phyloP scores from a whole-genome alignment of 2,113 vertebrate genomes.

The Brachionichthys hirsutus region DNA sequence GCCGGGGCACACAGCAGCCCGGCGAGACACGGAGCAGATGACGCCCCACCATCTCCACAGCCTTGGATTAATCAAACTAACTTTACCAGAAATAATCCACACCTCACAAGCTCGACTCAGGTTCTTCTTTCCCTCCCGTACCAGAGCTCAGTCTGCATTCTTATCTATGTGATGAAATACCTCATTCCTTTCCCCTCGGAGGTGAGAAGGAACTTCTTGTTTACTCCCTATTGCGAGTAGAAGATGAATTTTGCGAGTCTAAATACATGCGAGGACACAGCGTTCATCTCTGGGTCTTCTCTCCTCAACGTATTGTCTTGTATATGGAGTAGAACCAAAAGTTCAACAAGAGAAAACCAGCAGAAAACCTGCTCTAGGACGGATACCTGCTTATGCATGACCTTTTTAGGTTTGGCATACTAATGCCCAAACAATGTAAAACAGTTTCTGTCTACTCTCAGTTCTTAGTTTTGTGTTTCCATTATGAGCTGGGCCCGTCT shows the following conservation, averaged over 20 bases:
- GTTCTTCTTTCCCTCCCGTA: conserved; percentile 2
- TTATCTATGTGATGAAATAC: conserved; percentile 62
- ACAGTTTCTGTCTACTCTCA: too few relatives aligned
- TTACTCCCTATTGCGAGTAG: conserved; percentile 28
- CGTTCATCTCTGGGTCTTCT: conserved; percentile 1
- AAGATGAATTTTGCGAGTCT: conserved; percentile 5
- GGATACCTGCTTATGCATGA: too few relatives aligned
- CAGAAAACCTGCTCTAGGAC: too few relatives aligned
- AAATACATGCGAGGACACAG: conserved; percentile 27
- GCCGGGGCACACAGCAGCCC: conserved; percentile 29
- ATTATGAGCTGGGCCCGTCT: too few relatives aligned
- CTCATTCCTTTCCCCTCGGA: conserved; percentile 23
- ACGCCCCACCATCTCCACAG: conserved; percentile 23
- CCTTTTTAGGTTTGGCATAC: too few relatives aligned
- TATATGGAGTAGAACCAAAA: neutral
- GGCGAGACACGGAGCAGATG: conserved; percentile 11
- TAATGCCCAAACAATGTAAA: too few relatives aligned
- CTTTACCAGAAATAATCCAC: conserved; percentile 69
- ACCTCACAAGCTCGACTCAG: conserved; percentile 35
- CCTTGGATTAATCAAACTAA: conserved; percentile 62
- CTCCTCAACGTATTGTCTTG: neutral
- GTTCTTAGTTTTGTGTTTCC: too few relatives aligned
- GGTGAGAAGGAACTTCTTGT: conserved; percentile 14
- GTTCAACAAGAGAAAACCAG: too few relatives aligned
- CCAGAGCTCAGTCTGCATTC: conserved; percentile 33